Base-by-base conservation (phyloP, 1,140 invertebrate genomes). In the Scaptodrosophila lebanonensis region DNA sequence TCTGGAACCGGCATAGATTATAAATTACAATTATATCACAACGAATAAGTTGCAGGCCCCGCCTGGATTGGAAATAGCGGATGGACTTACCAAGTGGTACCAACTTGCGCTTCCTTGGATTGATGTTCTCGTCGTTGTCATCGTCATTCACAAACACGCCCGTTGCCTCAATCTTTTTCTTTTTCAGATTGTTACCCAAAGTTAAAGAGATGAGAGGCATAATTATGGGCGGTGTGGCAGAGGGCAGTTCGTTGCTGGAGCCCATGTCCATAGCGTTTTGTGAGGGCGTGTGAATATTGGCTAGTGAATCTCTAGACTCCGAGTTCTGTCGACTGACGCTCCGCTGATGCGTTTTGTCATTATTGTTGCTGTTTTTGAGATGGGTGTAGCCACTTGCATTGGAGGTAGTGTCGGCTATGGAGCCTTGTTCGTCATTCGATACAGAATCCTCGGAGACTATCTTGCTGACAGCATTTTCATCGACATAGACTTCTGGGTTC, bases 61-160 rank as follows among this genome's bases (percentile, higher is more conserved):
- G 1, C 12, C 18, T 11, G 0, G 9, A n/a, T 15, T 25, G 2
- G 3, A 25, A 25, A 33, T 8, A 33, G 6, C 8, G 4, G 9
- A 11, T 7, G 9, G 12, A 47, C 57, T 63, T 38, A 93, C 92
- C 93, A 72, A 95, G 87, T 65, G 94, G 94, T 82, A 96, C 93
- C 39, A 96, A 89, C 89, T 95, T 96, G 66, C 95, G 89, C 88
- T 95, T 94, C 82, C 94, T 95, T 33, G 89, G 85, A 57, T 82
- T 85, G 66, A 88, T 91, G 36, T 87, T 85, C 62, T 90, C 91
- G 40, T 94, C 93, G 63, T 95, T 93, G 75, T 96, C 95, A 66
- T 97, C 95, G 65, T 95, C 95, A 52, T 93, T 94, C 87, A 96
- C 97, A 79, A 97, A 97, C 1, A 97, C 95, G 70, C 97, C 95